phyloP scores from a whole-genome alignment of 2,797 vertebrate species.

The Hozukius guyotensis region DNA sequence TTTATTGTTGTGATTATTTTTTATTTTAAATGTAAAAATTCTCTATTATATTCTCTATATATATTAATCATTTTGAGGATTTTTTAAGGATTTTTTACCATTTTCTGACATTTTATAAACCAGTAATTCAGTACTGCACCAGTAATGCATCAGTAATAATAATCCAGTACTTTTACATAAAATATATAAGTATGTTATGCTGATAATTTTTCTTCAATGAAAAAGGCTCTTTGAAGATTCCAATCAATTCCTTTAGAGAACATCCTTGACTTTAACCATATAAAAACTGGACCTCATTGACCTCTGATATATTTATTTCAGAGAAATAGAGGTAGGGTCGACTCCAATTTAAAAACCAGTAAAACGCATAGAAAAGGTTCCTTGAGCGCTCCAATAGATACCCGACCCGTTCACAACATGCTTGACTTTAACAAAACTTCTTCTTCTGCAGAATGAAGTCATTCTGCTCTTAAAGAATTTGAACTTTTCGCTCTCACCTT shows the following conservation, averaged over 20 bases:
- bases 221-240: neutral
- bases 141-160: neutral
- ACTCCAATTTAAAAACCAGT: neutral
- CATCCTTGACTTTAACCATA: neutral
- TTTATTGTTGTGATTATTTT: too few relatives aligned
- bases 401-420: neutral
- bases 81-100: too few relatives aligned
- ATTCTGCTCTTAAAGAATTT: neutral
- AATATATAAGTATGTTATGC: neutral
- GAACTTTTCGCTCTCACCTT: neutral
- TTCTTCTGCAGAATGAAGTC: neutral
- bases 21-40: too few relatives aligned
- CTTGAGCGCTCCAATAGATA: neutral
- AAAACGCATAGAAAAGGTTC: neutral
- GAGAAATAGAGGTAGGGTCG: neutral
- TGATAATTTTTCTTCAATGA: neutral
- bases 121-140: too few relatives aligned
- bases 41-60: fast-evolving
- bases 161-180: neutral
- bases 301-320: neutral
- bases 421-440: neutral
- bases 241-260: neutral
- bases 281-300: neutral
- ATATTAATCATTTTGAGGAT: too few relatives aligned
- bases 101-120: too few relatives aligned